phyloP scores from a whole-genome alignment of 2,113 vertebrate genomes.

The Coturnix japonica region DNA sequence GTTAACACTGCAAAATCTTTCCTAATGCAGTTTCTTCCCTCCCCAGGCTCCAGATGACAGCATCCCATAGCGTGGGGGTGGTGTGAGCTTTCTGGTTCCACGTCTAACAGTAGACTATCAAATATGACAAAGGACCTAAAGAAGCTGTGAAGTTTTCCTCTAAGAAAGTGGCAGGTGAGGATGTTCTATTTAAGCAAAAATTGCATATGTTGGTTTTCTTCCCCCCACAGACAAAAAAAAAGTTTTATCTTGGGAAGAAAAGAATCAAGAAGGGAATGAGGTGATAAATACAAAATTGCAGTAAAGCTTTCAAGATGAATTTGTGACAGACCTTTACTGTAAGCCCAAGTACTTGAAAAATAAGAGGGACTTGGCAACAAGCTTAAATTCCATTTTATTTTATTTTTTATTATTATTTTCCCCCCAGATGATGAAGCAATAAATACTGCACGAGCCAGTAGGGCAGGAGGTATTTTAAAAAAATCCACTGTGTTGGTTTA shows the following conservation, averaged over 20 bases:
- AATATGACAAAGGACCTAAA: neutral
- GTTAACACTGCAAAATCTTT: slow-evolving; percentile 9
- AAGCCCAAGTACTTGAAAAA: neutral
- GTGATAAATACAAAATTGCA: neutral
- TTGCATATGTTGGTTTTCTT: neutral
- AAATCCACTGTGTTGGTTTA: neutral
- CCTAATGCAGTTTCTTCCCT: neutral
- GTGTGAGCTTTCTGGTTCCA: neutral
- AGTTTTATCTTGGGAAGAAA: neutral
- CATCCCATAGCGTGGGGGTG: neutral
- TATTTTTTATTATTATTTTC: too few species aligned
- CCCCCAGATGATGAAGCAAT: neutral
- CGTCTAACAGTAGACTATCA: neutral
- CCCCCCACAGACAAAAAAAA: neutral
- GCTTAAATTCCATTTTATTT: neutral
- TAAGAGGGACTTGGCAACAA: neutral
- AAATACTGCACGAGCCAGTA: neutral
- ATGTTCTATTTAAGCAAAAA: neutral
- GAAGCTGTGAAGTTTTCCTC: neutral
- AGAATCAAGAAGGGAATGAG: neutral
- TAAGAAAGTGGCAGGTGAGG: neutral
- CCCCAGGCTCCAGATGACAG: neutral
- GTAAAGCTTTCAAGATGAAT: neutral
- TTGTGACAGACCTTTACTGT: neutral
- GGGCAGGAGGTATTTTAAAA: neutral